Conservation (phyloP, 2,797 vertebrate species). For the Argya squamiceps region DNA sequence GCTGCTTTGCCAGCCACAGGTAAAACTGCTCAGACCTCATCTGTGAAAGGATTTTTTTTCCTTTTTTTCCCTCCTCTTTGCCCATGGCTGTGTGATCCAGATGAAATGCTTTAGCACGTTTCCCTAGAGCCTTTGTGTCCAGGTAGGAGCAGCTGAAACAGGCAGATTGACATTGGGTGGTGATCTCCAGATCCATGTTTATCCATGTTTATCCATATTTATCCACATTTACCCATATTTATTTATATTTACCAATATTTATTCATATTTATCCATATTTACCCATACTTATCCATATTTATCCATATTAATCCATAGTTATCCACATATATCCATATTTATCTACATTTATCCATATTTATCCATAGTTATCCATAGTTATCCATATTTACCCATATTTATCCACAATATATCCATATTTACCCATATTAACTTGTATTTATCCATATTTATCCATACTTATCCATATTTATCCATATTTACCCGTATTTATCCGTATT, state of each 20-base stretch:
- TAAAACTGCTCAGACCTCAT: neutral
- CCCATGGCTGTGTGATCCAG: too few relatives aligned
- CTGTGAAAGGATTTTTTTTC: neutral
- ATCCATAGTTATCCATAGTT: neutral
- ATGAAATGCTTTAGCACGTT: neutral
- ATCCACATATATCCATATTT: neutral
- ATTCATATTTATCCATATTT: neutral
- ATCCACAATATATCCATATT: neutral
- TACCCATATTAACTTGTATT: too few relatives aligned
- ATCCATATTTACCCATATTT: neutral
- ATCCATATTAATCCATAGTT: neutral
- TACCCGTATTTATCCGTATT: neutral
- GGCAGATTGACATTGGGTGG: accelerated
- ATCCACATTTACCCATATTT: neutral
- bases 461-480: neutral
- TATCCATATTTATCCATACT: too few relatives aligned
- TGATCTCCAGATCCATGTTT: neutral
- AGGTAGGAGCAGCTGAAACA: neutral
- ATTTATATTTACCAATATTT: neutral
- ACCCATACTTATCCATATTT: neutral
- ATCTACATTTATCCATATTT: neutral
- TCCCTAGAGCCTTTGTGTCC: neutral
- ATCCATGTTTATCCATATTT: neutral
- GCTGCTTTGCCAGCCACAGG: neutral
- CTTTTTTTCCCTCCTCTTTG: neutral